phyloP scores from a whole-genome alignment of 2,888 invertebrate species.

The Caenorhabditis panamensis region DNA sequence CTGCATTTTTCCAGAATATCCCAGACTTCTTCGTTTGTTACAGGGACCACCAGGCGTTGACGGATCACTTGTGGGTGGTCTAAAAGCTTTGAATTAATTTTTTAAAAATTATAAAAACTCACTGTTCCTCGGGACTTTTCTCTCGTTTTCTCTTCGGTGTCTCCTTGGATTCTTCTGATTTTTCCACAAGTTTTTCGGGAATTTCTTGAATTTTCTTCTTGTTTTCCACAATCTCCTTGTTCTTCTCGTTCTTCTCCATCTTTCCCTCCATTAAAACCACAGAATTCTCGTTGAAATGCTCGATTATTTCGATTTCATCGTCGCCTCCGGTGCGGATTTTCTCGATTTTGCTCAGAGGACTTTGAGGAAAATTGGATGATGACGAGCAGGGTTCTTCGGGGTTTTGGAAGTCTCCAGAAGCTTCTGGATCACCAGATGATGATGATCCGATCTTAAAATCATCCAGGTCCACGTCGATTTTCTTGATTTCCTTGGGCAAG shows the following conservation, averaged over 20 bases:
- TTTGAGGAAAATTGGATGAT: no score
- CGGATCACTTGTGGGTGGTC: slow-evolving; percentile 25
- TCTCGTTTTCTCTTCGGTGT: slow-evolving; percentile 30
- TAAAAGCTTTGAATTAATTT: background rate
- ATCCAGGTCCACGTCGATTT: no score
- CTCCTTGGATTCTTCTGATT: background rate
- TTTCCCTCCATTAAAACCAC: background rate
- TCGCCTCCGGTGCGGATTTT: no score
- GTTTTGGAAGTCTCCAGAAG: background rate
- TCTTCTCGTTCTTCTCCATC: background rate
- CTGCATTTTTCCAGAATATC: slow-evolving; percentile 44
- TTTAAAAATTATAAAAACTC: background rate
- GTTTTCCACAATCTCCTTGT: background rate
- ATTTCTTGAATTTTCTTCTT: background rate
- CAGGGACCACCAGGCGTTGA: slow-evolving; percentile 2
- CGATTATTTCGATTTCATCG: background rate
- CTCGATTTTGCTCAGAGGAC: no score
- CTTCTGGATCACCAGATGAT: background rate
- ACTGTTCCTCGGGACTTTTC: slow-evolving; percentile 17
- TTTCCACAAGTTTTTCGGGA: background rate
- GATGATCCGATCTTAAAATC: no score
- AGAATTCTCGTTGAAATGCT: background rate
- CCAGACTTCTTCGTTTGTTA: slow-evolving; percentile 50
- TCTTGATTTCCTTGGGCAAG: background rate
- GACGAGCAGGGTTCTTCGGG: background rate